Evolutionary conservation across 2,113 vertebrate species (phyloP), one percentile per base, ranked within the genome.

Genomic region (Salvelinus namaycush): DNA sequence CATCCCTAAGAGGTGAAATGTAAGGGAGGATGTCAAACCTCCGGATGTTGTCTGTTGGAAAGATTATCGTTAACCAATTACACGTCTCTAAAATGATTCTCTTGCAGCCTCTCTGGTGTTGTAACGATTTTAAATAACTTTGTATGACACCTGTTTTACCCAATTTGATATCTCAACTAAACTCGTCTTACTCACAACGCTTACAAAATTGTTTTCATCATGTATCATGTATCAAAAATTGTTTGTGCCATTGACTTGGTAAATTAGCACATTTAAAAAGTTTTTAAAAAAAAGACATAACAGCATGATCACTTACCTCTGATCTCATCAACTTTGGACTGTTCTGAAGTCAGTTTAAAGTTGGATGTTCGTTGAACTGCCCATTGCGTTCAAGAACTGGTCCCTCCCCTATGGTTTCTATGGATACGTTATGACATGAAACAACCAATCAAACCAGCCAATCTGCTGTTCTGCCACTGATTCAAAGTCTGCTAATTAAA

Each of bases 401-500:
- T 76, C 74, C 22, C 64, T 75, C 39, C 81, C 84, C 77, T 84
- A 80, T 64, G 71, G 76, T 89, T 91, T 88, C 77, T 84, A 86
- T 81, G 70, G 76, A n/a, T 77, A 84, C 73, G 54, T 72, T 72
- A 82, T 81, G 82, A 90, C 83, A 88, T 29, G 80, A 85, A 85
- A 86, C 84, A 85, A 83, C 83, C 68, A 51, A 51, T 60, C 16
- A 0, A 6, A 79, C 85, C 88, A 77, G 86, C 83, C 87, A 90
- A 88, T 90, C 86, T 90, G 84, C 77, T 80, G 84, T 74, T 85
- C 86, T 91, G 89, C 86, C 89, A 70, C n/a, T 14, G 67, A 83
- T 78, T 88, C 87, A 91, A 89, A 92, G 84, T 60, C 71, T 44
- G 12, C 88, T 90, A 88, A 93, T 92, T 92, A 89, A 89, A 93